phyloP scores from a whole-genome alignment of 2,113 vertebrate species.

The Petrocephalus microphthalmus region DNA sequence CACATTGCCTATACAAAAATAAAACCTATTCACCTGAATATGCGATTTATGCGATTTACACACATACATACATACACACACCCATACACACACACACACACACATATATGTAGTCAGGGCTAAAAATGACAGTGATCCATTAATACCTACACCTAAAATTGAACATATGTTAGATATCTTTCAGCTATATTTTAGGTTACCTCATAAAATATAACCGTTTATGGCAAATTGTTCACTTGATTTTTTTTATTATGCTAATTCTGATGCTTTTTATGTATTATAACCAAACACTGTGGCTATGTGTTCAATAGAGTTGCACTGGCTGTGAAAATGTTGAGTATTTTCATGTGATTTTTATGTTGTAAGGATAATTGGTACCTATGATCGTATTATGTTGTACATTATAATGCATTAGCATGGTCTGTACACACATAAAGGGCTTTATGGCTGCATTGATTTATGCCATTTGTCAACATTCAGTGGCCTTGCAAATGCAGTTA shows the following conservation, averaged over 20 bases:
- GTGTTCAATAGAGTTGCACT: neutral
- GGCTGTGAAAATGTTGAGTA: neutral
- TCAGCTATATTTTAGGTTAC: neutral
- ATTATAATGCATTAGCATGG: neutral
- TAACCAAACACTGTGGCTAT: neutral
- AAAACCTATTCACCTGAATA: no score
- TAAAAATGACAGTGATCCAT: neutral
- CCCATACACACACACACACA: no score
- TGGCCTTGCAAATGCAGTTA: neutral
- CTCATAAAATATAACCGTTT: neutral
- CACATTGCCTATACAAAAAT: no score
- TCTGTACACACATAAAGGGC: neutral
- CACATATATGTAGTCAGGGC: no score
- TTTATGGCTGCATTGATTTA: neutral
- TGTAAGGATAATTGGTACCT: neutral
- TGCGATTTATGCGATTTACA: no score
- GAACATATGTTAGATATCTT: neutral
- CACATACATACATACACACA: no score
- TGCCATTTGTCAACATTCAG: neutral
- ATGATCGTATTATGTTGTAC: neutral
- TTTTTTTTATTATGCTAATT: neutral
- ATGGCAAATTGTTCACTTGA: neutral
- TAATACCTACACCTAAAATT: neutral
- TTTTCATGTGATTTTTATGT: neutral
- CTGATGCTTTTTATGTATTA: neutral